Evolutionary conservation across 2,797 vertebrate genomes (phyloP).

Genomic region (Neosilurus hyrtlii): DNA sequence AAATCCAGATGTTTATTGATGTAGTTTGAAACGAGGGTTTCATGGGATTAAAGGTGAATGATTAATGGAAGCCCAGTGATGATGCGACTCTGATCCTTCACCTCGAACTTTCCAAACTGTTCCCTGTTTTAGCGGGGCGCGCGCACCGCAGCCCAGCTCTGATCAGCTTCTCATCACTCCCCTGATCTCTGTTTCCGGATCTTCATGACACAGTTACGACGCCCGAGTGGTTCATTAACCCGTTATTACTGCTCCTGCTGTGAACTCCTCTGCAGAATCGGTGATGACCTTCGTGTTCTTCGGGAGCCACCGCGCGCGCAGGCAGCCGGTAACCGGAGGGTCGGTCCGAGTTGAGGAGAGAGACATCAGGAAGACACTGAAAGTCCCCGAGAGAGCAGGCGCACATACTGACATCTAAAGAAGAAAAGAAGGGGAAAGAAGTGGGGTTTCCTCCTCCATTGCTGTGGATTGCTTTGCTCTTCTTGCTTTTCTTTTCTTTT

Average conservation of each 20-base stretch:
- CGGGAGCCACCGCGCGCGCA: neutral
- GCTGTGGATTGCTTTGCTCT: neutral
- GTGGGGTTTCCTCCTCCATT: neutral
- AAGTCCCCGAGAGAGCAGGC: conserved; percentile 5
- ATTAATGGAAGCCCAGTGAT: neutral
- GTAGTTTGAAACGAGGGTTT: too few species aligned
- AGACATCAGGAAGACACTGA: conserved; percentile 13
- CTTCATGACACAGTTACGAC: neutral
- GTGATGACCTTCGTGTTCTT: neutral
- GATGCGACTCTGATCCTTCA: neutral
- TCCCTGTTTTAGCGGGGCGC: neutral
- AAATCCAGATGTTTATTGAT: neutral
- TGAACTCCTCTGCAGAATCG: neutral
- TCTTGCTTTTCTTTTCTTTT: neutral
- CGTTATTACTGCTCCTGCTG: neutral
- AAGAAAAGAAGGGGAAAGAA: too few species aligned
- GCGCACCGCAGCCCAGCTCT: too few species aligned
- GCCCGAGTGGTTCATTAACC: neutral
- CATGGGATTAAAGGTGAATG: neutral
- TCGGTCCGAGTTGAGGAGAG: neutral
- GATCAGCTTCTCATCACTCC: neutral
- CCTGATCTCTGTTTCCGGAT: neutral
- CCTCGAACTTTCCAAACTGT: neutral
- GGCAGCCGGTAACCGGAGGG: neutral
- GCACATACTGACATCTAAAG: neutral